A percentile compares a stretch with the other conserved stretches of the same genome.
Conservation (phyloP, 2,888 invertebrate genomes). For the Platycnemis pennipes region DNA sequence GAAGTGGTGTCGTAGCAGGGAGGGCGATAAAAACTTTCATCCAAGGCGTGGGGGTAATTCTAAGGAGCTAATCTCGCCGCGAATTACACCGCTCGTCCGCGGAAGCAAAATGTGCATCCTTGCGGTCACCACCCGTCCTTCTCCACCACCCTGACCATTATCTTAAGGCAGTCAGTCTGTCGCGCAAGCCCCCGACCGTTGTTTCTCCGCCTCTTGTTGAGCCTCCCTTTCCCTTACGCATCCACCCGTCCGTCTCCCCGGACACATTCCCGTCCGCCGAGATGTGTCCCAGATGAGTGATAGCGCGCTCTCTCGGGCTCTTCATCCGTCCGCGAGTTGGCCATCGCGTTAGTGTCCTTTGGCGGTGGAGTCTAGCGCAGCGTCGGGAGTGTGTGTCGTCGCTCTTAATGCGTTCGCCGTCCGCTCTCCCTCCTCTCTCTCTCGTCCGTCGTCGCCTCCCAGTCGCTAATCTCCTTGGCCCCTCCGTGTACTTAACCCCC, state of each 20-base stretch:
- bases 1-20: neutral
- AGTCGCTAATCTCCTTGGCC: neutral
- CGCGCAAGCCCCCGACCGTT: neutral
- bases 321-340: neutral
- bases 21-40: neutral
- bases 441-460: neutral
- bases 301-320: neutral
- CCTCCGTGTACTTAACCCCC: neutral
- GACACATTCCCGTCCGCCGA: neutral
- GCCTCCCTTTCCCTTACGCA: neutral
- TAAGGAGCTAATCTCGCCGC: neutral
- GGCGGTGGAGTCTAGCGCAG: neutral
- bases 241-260: neutral
- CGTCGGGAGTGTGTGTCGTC: neutral
- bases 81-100: neutral
- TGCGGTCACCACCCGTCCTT: neutral
- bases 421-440: neutral
- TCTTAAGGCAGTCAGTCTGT: too few species aligned
- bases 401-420: conserved; percentile 31
- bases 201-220: neutral
- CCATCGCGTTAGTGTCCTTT: neutral
- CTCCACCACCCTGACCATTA: neutral
- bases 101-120: neutral
- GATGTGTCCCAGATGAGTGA: conserved; percentile 14
- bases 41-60: neutral